phyloP scores from a whole-genome alignment of 2,888 invertebrate species.

The Pristionchus fissidentatus region DNA sequence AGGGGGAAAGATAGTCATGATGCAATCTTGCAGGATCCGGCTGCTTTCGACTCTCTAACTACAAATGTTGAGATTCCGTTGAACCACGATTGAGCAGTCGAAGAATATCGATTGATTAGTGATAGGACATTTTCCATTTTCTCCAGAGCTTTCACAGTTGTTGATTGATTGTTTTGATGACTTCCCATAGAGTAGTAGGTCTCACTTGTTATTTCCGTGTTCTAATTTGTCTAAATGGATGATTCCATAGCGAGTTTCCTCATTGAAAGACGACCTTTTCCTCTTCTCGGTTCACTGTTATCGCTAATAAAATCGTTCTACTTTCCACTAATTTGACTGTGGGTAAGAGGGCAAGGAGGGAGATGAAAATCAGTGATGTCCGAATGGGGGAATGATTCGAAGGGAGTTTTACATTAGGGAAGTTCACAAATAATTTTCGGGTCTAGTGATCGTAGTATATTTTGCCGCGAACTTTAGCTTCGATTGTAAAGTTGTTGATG shows the following conservation, averaged over 20 bases:
- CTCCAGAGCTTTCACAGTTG: constrained; percentile 4
- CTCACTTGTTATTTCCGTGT: constrained; percentile 9
- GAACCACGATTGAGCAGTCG: constrained; percentile 59
- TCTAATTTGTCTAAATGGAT: not conserved
- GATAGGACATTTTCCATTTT: not conserved
- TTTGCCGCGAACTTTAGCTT: too few species aligned
- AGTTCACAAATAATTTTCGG: not conserved
- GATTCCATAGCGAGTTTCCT: too few species aligned
- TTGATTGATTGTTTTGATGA: constrained; percentile 43
- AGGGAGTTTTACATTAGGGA: not conserved
- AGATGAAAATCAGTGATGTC: not conserved
- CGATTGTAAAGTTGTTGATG: too few species aligned
- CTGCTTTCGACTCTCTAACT: constrained; percentile 64
- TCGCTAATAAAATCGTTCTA: constrained; percentile 47
- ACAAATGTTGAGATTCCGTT: constrained; percentile 59
- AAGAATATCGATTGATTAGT: not conserved
- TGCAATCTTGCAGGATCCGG: constrained; percentile 49
- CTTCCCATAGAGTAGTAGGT: too few species aligned
- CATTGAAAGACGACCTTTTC: not conserved
- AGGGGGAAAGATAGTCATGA: not conserved
- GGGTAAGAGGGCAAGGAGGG: not conserved
- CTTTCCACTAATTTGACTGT: constrained; percentile 26
- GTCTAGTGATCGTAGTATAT: too few species aligned
- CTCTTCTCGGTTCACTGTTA: constrained; percentile 40
- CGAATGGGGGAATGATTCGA: not conserved